Base-by-base conservation (phyloP, 2,113 vertebrate species). In the Leptosomus discolor region DNA sequence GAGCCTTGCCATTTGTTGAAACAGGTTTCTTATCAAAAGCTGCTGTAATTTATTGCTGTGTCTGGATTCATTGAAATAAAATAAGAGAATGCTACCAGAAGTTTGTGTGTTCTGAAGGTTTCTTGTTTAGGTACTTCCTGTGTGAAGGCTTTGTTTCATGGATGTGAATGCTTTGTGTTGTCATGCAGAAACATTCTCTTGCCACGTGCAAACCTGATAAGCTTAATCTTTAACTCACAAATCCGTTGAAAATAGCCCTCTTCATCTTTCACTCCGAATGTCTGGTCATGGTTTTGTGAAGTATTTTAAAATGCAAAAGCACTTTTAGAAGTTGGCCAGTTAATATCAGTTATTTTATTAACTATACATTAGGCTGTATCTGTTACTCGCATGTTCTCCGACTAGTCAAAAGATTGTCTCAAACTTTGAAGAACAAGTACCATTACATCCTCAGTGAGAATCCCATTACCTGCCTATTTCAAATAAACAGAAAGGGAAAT, bases 1-100 rank as follows among this genome's bases (percentile, higher is more conserved):
- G 26, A 82, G n/a, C 23, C 6, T 76, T 0, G 1, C 12, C 5
- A 20, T 63, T 88, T 86, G 21, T 53, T 53, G 3, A 32, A 89
- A 81, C 5, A 10, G 1, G 1, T 64, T 91, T 91, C 23, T 23
- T 85, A 45, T 76, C 12, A 71, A 29, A 86, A 90, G 5, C 10
- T 61, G 9, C 11, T 89, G 9, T 67, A 56, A 67, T 15, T 69
- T 80, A 56, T 75, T 57, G 53, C 32, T 45, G 1, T 54, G 16
- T 60, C 23, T 88, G 68, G 12, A 67, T 82, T 75, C 46, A 70
- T n/a, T 77, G 2, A 70, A 96, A 93, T 97, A 95, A 96, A 95
- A 53, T 19, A 37, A 39, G 6, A 90, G 2, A 54, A 32, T 76
- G 8, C 9, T 69, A 60, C 7, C 15, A 54, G 22, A 74, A 41